Evolutionary conservation across 2,113 vertebrate genomes (phyloP).

Genomic region (Syngnathus typhle): DNA sequence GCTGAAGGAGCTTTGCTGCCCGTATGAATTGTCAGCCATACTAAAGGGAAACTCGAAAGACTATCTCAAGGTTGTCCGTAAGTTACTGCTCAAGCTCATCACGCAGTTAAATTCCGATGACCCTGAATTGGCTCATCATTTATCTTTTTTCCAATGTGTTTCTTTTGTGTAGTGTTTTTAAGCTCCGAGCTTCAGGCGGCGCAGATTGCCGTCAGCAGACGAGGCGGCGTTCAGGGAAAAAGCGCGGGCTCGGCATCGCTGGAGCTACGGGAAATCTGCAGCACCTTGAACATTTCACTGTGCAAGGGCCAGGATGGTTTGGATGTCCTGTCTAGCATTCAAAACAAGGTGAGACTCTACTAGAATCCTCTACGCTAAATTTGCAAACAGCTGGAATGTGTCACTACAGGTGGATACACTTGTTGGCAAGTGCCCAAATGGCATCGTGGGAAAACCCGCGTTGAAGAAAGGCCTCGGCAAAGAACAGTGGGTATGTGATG

Average conservation of each 20-base stretch:
- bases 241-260: conserved; percentile 61
- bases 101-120: background rate
- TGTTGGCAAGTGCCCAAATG: conserved; percentile 74
- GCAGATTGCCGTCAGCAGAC: conserved; percentile 75
- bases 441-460: conserved; percentile 73
- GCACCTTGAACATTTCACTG: conserved; percentile 71
- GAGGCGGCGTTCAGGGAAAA: conserved; percentile 46
- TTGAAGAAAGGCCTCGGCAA: conserved; percentile 74
- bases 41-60: conserved; percentile 77
- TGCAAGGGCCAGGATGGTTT: conserved; percentile 61
- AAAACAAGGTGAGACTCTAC: conserved; percentile 74
- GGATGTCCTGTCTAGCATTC: conserved; percentile 69
- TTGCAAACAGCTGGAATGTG: background rate
- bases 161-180: conserved; percentile 79
- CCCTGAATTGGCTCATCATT: background rate
- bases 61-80: conserved; percentile 83
- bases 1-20: conserved; percentile 87
- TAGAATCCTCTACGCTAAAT: background rate
- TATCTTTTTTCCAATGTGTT: background rate
- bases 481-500: conserved; percentile 78
- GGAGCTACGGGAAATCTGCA: conserved; percentile 76
- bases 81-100: conserved; percentile 39
- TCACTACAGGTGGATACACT: conserved; percentile 75
- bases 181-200: conserved; percentile 93
- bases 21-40: conserved; percentile 75